phyloP scores from a whole-genome alignment of 2,888 invertebrate genomes.

The Trilocha varians region DNA sequence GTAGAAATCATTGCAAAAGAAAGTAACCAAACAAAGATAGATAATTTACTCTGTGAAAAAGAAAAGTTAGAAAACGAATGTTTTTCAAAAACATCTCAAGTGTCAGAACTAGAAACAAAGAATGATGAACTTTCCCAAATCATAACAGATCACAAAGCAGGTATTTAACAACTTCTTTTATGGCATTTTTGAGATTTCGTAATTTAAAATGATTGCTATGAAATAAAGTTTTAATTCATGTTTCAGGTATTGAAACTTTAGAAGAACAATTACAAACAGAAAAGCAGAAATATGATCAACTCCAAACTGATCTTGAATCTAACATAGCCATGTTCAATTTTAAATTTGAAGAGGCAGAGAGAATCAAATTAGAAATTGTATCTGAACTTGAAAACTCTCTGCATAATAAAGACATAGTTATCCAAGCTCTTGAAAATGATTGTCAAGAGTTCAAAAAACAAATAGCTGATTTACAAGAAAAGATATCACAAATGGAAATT shows the following conservation, averaged over 20 bases:
- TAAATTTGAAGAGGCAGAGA: constrained; percentile 30
- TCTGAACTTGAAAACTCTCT: constrained; percentile 16
- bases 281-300: constrained; percentile 23
- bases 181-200: too few relatives aligned
- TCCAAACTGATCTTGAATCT: constrained; percentile 24
- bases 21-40: constrained; percentile 16
- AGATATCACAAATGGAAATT: constrained; percentile 14
- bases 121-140: constrained; percentile 17
- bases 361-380: constrained; percentile 22
- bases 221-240: neutral
- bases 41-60: constrained; percentile 21
- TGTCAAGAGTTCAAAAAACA: constrained; percentile 20
- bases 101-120: constrained; percentile 20
- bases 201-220: neutral
- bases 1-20: constrained; percentile 18
- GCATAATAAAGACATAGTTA: constrained; percentile 22
- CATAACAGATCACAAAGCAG: constrained; percentile 21
- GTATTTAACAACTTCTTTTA: too few relatives aligned
- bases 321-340: constrained; percentile 27
- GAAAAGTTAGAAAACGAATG: constrained; percentile 19
- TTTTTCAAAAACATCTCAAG: constrained; percentile 18
- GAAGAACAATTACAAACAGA: constrained; percentile 25
- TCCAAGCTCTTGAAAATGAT: constrained; percentile 23
- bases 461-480: constrained; percentile 17
- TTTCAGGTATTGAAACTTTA: constrained; percentile 28